Base-by-base conservation (phyloP, 1,140 invertebrate genomes). In the Drosophila mojavensis region DNA sequence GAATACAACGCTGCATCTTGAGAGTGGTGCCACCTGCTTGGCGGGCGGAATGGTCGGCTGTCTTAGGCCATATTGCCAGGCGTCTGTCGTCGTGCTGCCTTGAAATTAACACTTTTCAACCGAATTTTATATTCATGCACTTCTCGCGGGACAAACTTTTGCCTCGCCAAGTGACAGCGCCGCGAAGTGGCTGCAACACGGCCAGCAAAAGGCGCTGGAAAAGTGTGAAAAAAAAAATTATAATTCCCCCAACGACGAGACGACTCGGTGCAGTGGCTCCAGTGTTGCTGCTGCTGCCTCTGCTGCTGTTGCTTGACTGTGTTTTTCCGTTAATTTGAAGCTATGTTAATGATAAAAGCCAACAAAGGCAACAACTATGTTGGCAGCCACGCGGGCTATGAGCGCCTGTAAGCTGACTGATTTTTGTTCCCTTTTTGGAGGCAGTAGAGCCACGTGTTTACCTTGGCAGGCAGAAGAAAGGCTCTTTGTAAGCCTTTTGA, bases 291-390 rank as follows among this genome's bases (percentile, higher is more conserved):
- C 33, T 28, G 59, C 43, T 13, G 9, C 20, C n/a, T 13, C 17
- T 33, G 45, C 33, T 65, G 55, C 47, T 48, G 30, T 39, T 33
- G 26, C 26, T 39, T 47, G 51, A 13, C 50, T 53, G 45, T 70
- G 62, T 68, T 79, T 66, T 76, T 68, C 60, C 70, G 78, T 86
- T 88, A 74, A 78, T 83, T 88, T 73, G 74, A 76, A 86, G 68
- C 67, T 76, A 77, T 72, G 77, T 85, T 86, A 86, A 88, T 86
- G 83, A 88, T 79, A 79, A 83, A 83, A 86, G 83, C 83, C 83
- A 79, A 83, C 83, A 79, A 82, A 77, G 73, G 69, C 54, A 68
- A 60, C 62, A 51, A 33, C 69, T 33, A 10, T 20, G 55, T 48
- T 65, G 67, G 20, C 43, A 47, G 55, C 36, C 26, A 20, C 63